These are phyloP conservation scores for Mylabris sibirica DNA, from an alignment of 2,888 invertebrate genomes.

Conservation along the genomic window DNA sequence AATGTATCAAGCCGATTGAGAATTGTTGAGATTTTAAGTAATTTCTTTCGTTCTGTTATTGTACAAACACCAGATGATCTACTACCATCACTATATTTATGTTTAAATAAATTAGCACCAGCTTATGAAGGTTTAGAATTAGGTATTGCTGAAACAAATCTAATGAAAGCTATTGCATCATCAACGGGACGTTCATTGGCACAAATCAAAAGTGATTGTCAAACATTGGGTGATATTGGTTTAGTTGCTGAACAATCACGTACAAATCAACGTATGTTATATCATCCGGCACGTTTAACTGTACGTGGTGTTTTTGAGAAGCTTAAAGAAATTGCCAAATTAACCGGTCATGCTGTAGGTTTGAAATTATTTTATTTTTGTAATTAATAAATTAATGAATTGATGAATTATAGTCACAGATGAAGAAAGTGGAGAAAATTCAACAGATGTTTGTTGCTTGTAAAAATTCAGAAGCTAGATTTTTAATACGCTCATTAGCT, in stretches of 20 bases:
- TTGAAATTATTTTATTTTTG: constrained; percentile 17
- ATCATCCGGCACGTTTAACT: constrained; percentile 80
- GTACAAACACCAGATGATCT: constrained; percentile 89
- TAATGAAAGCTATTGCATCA: constrained; percentile 94
- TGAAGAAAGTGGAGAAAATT: constrained; percentile 91
- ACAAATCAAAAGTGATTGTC: constrained; percentile 79
- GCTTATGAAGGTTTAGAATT: constrained; percentile 92
- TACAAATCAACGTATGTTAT: constrained; percentile 87
- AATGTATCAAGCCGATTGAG: constrained; percentile 83
- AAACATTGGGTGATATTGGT: constrained; percentile 86
- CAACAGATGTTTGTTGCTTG: constrained; percentile 93
- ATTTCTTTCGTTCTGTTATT: constrained; percentile 92
- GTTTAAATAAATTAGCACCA: constrained; percentile 95
- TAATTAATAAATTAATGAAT: background rate
- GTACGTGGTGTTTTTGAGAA: constrained; percentile 80
- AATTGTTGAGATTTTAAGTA: constrained; percentile 90
- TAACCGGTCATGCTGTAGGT: constrained; percentile 79
- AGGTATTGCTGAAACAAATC: constrained; percentile 93
- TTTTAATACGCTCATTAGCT: constrained; percentile 85
- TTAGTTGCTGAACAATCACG: constrained; percentile 87
- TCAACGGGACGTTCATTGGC: constrained; percentile 85
- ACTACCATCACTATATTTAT: constrained; percentile 88
- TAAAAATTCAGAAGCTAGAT: constrained; percentile 85
- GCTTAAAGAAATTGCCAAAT: constrained; percentile 84
- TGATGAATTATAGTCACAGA: constrained; percentile 66